Evolutionary conservation across 2,888 invertebrate species (phyloP).

Genomic region (Eulithis prunata): DNA sequence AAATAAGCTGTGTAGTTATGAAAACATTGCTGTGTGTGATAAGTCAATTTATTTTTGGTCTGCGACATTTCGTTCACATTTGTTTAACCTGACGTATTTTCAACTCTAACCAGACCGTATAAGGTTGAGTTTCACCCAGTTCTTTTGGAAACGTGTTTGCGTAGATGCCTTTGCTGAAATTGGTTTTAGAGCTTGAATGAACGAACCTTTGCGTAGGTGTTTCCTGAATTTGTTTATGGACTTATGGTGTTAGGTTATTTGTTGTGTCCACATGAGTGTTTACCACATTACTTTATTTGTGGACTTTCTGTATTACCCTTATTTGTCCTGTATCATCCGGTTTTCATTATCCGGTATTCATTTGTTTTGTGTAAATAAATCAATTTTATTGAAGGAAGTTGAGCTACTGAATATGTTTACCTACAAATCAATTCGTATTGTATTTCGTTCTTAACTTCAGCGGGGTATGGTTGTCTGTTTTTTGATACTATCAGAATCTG

Average conservation of each 20-base stretch:
- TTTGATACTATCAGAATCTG: too few relatives aligned
- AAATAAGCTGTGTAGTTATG: not conserved
- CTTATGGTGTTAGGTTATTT: slow-evolving; percentile 11
- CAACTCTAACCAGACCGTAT: not conserved
- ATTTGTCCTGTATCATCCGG: not conserved
- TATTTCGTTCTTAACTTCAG: too few relatives aligned
- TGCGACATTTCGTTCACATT: slow-evolving; percentile 2
- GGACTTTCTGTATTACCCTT: not conserved
- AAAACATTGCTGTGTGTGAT: slow-evolving; percentile 9
- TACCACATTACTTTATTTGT: not conserved
- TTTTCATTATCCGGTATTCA: not conserved
- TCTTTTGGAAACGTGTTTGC: slow-evolving; percentile 4
- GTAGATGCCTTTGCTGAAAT: slow-evolving; percentile 26
- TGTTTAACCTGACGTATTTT: not conserved
- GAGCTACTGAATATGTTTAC: too few relatives aligned
- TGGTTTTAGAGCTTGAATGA: slow-evolving; percentile 34
- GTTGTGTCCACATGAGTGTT: not conserved
- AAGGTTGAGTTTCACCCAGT: slow-evolving; percentile 7
- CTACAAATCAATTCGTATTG: too few relatives aligned
- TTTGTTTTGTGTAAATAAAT: too few relatives aligned
- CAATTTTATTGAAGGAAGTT: too few relatives aligned
- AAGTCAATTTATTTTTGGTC: slow-evolving; percentile 14
- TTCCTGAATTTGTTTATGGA: slow-evolving; percentile 20
- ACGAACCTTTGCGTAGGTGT: slow-evolving; percentile 20
- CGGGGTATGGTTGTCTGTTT: too few relatives aligned